Conservation (phyloP, 2,888 invertebrate genomes). For the Tipula helvola region DNA sequence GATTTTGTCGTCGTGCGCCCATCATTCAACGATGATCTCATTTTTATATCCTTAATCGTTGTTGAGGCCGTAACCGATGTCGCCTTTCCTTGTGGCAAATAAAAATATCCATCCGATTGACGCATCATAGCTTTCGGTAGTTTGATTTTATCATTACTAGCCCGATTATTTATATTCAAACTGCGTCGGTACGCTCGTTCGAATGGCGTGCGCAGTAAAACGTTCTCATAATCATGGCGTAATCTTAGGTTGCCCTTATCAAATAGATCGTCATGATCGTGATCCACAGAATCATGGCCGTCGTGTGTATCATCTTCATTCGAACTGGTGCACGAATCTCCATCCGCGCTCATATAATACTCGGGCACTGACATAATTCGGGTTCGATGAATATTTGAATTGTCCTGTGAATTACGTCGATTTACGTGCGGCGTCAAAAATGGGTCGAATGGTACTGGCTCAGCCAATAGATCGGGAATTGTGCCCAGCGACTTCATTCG, state of each 20-base stretch:
- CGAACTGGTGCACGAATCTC: constrained; percentile 7
- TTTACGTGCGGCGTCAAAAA: constrained; percentile 29
- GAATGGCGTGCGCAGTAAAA: constrained; percentile 20
- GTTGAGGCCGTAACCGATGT: background rate
- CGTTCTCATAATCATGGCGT: background rate
- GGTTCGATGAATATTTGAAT: background rate
- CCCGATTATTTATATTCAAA: constrained; percentile 12
- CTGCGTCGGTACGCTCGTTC: constrained; percentile 34
- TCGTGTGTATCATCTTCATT: background rate
- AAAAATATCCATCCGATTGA: constrained; percentile 24
- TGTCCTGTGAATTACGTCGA: background rate
- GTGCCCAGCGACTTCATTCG: constrained; percentile 36
- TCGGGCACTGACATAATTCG: constrained; percentile 11
- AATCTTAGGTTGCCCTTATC: background rate
- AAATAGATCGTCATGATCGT: background rate
- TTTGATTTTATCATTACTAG: constrained; percentile 19
- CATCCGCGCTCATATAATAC: constrained; percentile 11
- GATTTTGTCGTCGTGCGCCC: background rate
- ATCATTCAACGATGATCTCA: constrained; percentile 12
- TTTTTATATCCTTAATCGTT: background rate
- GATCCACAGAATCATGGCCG: background rate
- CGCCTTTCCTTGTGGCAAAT: constrained; percentile 17
- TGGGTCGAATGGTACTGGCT: constrained; percentile 31
- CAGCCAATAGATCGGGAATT: constrained; percentile 32
- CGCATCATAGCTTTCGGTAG: constrained; percentile 25